Base-by-base conservation (phyloP, 1,140 invertebrate species). In the Dolichoris vasculosae region DNA sequence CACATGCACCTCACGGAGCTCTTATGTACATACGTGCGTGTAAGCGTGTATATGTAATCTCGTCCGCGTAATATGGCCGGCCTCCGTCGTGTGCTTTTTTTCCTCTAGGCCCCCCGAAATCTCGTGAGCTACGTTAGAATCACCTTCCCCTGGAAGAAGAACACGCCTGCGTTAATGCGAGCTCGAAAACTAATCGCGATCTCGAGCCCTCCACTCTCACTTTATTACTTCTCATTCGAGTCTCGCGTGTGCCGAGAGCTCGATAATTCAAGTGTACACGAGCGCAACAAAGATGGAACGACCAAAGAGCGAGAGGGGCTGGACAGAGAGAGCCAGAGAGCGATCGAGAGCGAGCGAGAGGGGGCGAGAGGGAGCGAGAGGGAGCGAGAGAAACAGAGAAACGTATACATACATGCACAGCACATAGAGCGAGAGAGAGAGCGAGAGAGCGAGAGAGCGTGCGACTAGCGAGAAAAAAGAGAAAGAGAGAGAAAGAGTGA, bases 51-150 rank as follows among this genome's bases (percentile, higher is more conserved):
- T 83, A 63, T 83, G 71, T 83, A 76, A 76, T 83, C 38, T 76
- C 32, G 71, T 83, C 55, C 82, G 82, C 82, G 82, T 83, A 83
- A 84, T 84, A 84, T 84, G 82, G 82, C 82, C 82, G 82, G 82
- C 82, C 82, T 78, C 82, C 43, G 40, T 78, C 75, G 73, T 78
- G 43, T 84, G 30, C 55, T 78, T 67, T 71, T 69, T 48, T 69
- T 69, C 59, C 30, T 48, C 55, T 23, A 15, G 26, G 9, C 26
- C 20, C n/a, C 48, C 69, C 43, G 79, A 64, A 46, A 80, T 43
- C 55, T 80, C 11, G 78, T 9, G 30, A 43, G 55, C 59, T 67
- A 46, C 48, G 11, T n/a, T 26, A 43, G 17, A 26, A 20, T 35
- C 40, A 59, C 20, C 64, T 40, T 40, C 15, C 32, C 30, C 82